Evolutionary conservation across 2,113 vertebrate genomes (phyloP), one percentile per base, ranked within the genome.

Genomic region (Lasiurus cinereus): DNA sequence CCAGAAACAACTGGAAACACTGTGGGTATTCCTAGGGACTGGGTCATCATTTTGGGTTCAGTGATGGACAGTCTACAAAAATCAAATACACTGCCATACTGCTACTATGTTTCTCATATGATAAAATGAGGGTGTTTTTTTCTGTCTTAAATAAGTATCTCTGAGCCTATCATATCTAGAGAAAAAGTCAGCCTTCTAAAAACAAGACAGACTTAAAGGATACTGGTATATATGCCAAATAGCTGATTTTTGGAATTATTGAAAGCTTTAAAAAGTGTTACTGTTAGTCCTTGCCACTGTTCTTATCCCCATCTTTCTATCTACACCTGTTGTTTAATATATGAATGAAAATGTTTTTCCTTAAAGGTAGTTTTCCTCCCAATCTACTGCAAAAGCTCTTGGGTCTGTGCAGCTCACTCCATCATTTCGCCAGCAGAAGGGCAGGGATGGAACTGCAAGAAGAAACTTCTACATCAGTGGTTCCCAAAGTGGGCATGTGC

Each of bases 161-260:
- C 24, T 83, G 21, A 90, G 66, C 59, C 46, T 48, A 89, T 5
- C 50, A 93, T 7, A n/a, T 50, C 31, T 84, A 94, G 27, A 93
- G 56, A 36, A 74, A 83, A 84, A 43, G 24, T 72, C 67, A 48
- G 69, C 46, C 78, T 82, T 54, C 70, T 77, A 90, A 83, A 78
- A 86, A 33, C 15, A 90, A 93, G 36, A 54, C 0, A 95, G 22
- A 73, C 2, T 82, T 77, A 83, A 88, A 94, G n/a, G 39, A 91
- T 33, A 91, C 4, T 66, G 9, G 8, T 36, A 24, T 87, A 77
- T 56, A 29, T 95, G 43, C n/a, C 72, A 73, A 93, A 86, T 14
- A 77, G 36, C 46, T n/a, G 73, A 56, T 56, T 76, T 16, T 89
- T 54, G 67, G 70, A 93, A 93, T 72, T 56, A 36, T 24, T 88